These are phyloP conservation scores for Homarus americanus DNA, from an alignment of 1,140 invertebrate species.

Conservation along the genomic window DNA sequence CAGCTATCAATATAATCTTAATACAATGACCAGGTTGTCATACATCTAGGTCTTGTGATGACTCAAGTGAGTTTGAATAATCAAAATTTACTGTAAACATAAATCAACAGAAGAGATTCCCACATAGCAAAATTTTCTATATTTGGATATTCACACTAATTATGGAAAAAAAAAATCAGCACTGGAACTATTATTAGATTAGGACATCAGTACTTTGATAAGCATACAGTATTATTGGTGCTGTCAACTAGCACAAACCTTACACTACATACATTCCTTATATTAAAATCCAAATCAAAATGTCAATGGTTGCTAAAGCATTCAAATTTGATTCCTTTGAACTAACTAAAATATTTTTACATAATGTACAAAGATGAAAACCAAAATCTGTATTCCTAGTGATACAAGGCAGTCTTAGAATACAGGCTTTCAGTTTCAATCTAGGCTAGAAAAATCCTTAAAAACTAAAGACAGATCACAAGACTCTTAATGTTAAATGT, in stretches of 20 bases:
- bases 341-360: conserved; percentile 65
- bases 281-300: conserved; percentile 33
- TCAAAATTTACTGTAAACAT: background rate
- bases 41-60: too few relatives aligned
- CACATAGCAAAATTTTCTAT: background rate
- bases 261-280: conserved; percentile 51
- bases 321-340: conserved; percentile 68
- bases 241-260: conserved; percentile 29
- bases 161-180: background rate
- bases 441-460: conserved; percentile 70
- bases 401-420: conserved; percentile 51
- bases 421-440: conserved; percentile 62
- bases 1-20: background rate
- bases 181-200: background rate
- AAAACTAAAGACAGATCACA: conserved; percentile 72
- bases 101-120: background rate
- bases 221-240: conserved; percentile 24
- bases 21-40: background rate
- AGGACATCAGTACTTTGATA: background rate
- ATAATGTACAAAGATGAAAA: conserved; percentile 72
- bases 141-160: too few relatives aligned
- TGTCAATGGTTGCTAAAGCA: conserved; percentile 37
- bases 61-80: background rate
- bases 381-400: conserved; percentile 58
- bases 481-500: conserved; percentile 67